Evolutionary conservation across 2,888 invertebrate species (phyloP), one percentile per base, ranked within the genome.

Genomic region (Perdita meconis): DNA sequence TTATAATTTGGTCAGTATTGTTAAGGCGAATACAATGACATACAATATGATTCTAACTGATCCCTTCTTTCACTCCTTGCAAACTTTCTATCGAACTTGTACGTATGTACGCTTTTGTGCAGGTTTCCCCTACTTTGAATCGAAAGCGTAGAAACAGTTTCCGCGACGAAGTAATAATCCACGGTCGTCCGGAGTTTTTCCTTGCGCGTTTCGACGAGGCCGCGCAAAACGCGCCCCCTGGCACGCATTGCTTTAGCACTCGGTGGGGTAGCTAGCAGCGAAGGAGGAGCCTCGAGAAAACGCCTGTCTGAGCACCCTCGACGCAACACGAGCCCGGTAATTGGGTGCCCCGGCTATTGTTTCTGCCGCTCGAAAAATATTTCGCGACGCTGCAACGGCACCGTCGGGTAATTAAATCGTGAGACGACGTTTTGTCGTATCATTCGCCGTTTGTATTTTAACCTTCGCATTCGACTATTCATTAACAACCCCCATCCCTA

Each of bases 321-420:
- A 75, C 64, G 71, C 80, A 70, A 75, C 80, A 80, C 71, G 80
- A 79, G 71, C 64, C 44, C 61, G 68, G 75, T 80, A 80, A 80
- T 80, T 80, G 80, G 80, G 80, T 67, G 61, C 80, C 75, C 40
- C 22, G 75, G 70, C n/a, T 70, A 80, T 75, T 80, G 80, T 80
- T 80, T 79, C 56, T 50, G 66, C 56, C 34, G 67, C 70, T 80
- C 64, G 75, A 65, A 66, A n/a, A 74, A 74, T 66, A 79, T 80
- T 79, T 74, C 59, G 44, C 76, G 67, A 61, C 66, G 57, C 50
- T 60, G 70, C 55, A 50, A n/a, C 66, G 16, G 6, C 56, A 44
- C 59, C 59, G 19, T 1, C 34, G 67, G 19, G 68, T 75, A 75
- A 77, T 77, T 75, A 75, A 75, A 68, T 68, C 75, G 40, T 53